Evolutionary conservation across 1,140 invertebrate species (phyloP), one percentile per base, ranked within the genome.

Genomic region (Trissolcus basalis): DNA sequence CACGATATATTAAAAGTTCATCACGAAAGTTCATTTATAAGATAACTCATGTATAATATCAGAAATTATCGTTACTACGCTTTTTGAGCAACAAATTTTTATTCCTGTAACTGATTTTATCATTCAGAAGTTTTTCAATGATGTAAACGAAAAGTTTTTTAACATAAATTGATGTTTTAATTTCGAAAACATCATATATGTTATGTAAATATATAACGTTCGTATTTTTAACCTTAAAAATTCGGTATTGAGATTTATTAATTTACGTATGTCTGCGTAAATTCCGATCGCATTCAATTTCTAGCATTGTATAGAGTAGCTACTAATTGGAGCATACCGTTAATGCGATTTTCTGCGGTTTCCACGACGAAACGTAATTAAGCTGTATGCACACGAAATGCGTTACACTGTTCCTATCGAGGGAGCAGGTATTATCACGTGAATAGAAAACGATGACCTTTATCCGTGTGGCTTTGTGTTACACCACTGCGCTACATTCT

Each of bases 361-460:
- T 78, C 70, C 60, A 68, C 70, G 67, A 72, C 59, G 71, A 54
- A 73, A 73, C 67, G 70, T 77, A 76, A 80, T 80, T 80, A 80
- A 80, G 71, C 64, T 45, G 39, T 54, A 49, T 69, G 60, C 65
- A 70, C 69, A 67, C 67, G 70, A 69, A 69, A 65, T 70, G 67
- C 61, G 70, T 73, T 63, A 79, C 75, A 78, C 60, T 55, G 73
- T 61, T 71, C 44, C 53, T 55, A 73, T 73, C 60, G 61, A 50
- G 56, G 36, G 51, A 58, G 39, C 58, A 56, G 51, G 63, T 55
- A 78, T 71, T 68, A 78, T 78, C 55, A 65, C 54, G 56, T 70
- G 59, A 70, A 78, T 65, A 60, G 76, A 50, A 78, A 78, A 73
- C 69, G 64, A 71, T 77, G 74, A 69, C 70, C 76, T 73, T 69